Evolutionary conservation across 2,113 vertebrate genomes (phyloP).

Genomic region (Acinonyx jubatus): DNA sequence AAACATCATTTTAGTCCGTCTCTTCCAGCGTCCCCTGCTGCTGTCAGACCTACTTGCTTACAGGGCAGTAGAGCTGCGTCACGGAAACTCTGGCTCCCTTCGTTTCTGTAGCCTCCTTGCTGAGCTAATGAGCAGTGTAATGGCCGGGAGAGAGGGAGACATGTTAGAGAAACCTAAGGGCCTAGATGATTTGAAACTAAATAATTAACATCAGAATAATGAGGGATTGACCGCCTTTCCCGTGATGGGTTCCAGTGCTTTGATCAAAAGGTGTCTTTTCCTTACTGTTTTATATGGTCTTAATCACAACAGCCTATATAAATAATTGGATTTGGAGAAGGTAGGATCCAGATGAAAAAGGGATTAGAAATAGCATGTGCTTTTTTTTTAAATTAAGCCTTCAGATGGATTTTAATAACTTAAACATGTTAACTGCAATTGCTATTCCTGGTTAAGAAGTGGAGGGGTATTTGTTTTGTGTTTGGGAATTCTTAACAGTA

Average conservation of each 20-base stretch:
- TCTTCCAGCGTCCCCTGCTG: background rate
- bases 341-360: background rate
- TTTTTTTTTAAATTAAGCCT: slow-evolving; percentile 28
- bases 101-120: background rate
- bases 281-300: background rate
- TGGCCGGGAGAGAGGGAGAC: background rate
- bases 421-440: slow-evolving; percentile 20
- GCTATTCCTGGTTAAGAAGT: background rate
- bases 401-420: slow-evolving; percentile 15
- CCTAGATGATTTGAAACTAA: slow-evolving; percentile 34
- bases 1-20: background rate
- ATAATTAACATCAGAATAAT: slow-evolving; percentile 15
- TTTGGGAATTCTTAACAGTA: slow-evolving; percentile 9
- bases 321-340: slow-evolving; percentile 35
- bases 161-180: background rate
- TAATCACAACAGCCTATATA: background rate
- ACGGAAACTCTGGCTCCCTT: background rate
- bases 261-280: background rate
- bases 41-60: background rate
- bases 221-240: slow-evolving; percentile 3
- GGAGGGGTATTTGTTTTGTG: background rate
- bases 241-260: background rate
- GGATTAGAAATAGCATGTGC: background rate
- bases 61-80: background rate
- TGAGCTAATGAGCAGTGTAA: background rate